phyloP scores from a whole-genome alignment of 2,797 vertebrate genomes.

The Alcedo atthis region DNA sequence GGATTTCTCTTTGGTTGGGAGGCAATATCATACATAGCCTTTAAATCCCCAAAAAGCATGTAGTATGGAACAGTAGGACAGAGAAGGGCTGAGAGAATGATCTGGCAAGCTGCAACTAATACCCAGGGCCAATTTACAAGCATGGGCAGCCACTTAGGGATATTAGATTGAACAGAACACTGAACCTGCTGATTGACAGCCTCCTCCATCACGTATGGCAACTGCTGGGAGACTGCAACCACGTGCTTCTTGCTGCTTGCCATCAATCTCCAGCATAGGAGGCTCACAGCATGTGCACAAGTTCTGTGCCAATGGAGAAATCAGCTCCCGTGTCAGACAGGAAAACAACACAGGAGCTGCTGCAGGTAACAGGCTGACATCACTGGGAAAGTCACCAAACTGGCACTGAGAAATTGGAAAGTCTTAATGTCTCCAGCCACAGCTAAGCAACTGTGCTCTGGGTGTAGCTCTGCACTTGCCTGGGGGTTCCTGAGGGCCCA shows the following conservation, averaged over 20 bases:
- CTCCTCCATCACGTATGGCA: neutral
- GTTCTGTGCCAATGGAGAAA: neutral
- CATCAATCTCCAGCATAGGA: neutral
- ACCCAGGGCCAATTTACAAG: neutral
- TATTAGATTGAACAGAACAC: neutral
- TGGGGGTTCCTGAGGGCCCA: neutral
- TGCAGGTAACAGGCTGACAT: neutral
- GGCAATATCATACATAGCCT: neutral
- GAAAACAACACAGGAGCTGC: neutral
- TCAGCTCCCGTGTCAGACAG: neutral
- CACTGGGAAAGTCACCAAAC: neutral
- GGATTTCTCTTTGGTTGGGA: neutral
- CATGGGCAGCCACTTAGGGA: neutral
- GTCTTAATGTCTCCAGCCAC: neutral
- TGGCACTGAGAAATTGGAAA: neutral
- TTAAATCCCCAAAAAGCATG: neutral
- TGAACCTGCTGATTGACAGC: neutral
- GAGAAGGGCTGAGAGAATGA: neutral
- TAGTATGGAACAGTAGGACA: accelerated
- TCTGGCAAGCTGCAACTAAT: neutral
- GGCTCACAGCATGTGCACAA: neutral
- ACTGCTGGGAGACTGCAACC: neutral
- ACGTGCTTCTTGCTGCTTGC: neutral
- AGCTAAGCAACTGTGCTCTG: neutral
- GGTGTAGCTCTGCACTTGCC: neutral